Conservation (phyloP, 2,797 vertebrate species). For the Oreochromis grahami region DNA sequence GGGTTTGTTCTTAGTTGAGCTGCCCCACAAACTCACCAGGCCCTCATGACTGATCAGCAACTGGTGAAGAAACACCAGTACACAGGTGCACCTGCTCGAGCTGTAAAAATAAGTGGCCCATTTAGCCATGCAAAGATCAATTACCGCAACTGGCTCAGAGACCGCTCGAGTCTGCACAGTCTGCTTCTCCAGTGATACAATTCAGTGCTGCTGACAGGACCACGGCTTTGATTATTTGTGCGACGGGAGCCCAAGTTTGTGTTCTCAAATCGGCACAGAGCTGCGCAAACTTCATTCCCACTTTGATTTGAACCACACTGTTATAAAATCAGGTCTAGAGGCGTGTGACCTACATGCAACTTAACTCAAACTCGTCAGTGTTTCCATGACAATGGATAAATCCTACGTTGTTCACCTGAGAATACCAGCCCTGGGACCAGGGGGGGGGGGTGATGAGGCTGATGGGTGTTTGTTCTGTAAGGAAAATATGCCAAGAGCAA, state of each 20-base stretch:
- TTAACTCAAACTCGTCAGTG: conserved; percentile 23
- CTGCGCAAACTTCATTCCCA: neutral
- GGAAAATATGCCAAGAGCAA: neutral
- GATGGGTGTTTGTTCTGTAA: neutral
- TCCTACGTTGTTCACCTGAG: conserved; percentile 17
- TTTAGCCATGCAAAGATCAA: conserved; percentile 68
- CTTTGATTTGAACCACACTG: neutral
- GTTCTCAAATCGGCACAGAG: neutral
- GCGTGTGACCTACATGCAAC: conserved; percentile 43
- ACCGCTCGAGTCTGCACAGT: conserved; percentile 3
- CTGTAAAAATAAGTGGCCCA: conserved; percentile 72
- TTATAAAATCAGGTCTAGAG: conserved; percentile 40
- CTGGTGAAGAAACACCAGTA: conserved; percentile 46
- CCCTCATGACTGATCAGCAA: conserved; percentile 67
- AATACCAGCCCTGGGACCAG: neutral
- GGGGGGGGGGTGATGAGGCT: conserved; percentile 1
- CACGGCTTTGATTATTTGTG: neutral
- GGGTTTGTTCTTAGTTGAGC: conserved; percentile 16
- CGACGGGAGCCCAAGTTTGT: neutral
- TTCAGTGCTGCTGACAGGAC: neutral
- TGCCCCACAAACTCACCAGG: conserved; percentile 65
- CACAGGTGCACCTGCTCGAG: conserved; percentile 62
- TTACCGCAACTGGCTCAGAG: conserved; percentile 31
- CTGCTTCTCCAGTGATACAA: conserved; percentile 5
- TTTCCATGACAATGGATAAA: conserved; percentile 56